These are phyloP conservation scores for Aurelia aurita DNA, from an alignment of 30 jellyfish, hydroid and myxozoan genomes.

Conservation along the genomic window DNA sequence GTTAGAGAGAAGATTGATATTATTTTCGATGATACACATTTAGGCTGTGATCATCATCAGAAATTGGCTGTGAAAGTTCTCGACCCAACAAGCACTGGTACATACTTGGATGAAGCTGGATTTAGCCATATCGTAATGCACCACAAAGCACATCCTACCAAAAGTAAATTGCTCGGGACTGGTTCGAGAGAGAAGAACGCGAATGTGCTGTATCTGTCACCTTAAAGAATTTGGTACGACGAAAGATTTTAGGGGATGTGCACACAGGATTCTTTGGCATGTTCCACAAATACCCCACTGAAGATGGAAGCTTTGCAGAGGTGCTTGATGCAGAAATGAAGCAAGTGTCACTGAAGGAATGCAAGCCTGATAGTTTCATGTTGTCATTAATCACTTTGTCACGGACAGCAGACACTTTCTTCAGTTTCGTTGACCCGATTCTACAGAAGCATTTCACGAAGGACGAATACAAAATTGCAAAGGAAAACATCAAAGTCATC, in stretches of 20 bases:
- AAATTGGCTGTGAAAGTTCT: conserved; percentile 39
- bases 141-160: conserved; percentile 61
- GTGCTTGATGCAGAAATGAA: conserved; percentile 86
- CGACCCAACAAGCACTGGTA: conserved; percentile 63
- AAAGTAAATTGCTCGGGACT: conserved; percentile 40
- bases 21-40: conserved; percentile 26
- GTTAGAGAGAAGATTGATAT: conserved; percentile 79
- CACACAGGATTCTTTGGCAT: conserved; percentile 81
- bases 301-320: conserved; percentile 72
- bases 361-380: conserved; percentile 93
- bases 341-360: conserved; percentile 78
- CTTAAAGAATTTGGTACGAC: conserved; percentile 51
- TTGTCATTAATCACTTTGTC: conserved; percentile 87
- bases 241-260: conserved; percentile 80
- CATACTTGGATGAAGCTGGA: conserved; percentile 78
- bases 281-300: conserved; percentile 78
- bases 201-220: conserved; percentile 76
- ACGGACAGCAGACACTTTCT: conserved; percentile 76
- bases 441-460: conserved; percentile 82
- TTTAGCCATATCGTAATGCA: conserved; percentile 68
- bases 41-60: conserved; percentile 71
- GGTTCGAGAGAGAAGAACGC: conserved; percentile 81
- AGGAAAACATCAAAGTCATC: conserved; percentile 88
- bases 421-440: conserved; percentile 87
- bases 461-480: conserved; percentile 83